phyloP scores from a whole-genome alignment of 2,113 vertebrate genomes.

The Ctenomys sociabilis region DNA sequence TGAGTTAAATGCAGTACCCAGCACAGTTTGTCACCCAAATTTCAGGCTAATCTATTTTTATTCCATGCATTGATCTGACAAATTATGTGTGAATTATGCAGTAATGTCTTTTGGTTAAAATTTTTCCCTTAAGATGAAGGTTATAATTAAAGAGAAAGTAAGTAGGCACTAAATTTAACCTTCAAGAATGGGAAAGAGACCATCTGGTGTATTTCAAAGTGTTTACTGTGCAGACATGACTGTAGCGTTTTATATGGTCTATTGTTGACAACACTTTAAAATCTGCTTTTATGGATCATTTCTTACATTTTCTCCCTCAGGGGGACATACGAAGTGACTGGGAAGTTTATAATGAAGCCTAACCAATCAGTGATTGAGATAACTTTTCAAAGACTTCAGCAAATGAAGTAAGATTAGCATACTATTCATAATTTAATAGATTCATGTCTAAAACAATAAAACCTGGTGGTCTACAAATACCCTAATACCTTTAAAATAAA shows the following conservation, averaged over 20 bases:
- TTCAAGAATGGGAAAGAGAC: slow-evolving; percentile 53
- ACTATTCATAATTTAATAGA: neutral
- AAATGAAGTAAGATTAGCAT: neutral
- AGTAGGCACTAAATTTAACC: slow-evolving; percentile 58
- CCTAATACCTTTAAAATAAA: slow-evolving; percentile 52
- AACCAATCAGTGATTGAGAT: slow-evolving; percentile 53
- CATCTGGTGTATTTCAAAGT: slow-evolving; percentile 67
- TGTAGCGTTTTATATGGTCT: slow-evolving; percentile 3
- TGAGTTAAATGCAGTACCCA: neutral
- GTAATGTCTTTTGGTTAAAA: slow-evolving; percentile 39
- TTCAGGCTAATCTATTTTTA: neutral
- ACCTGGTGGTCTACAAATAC: slow-evolving; percentile 40
- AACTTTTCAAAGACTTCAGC: slow-evolving; percentile 37
- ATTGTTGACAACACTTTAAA: slow-evolving; percentile 63
- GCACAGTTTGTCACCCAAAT: neutral
- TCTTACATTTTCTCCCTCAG: neutral
- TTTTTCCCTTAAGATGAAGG: neutral
- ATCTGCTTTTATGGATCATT: slow-evolving; percentile 59
- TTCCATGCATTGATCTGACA: neutral
- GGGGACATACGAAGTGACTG: slow-evolving; percentile 41
- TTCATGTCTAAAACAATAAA: slow-evolving; percentile 61
- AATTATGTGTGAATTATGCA: slow-evolving; percentile 34
- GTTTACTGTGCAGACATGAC: slow-evolving; percentile 59
- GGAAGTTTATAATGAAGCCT: neutral
- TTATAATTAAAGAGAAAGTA: slow-evolving; percentile 53